Evolutionary conservation across 2,113 vertebrate genomes (phyloP), one percentile per base, ranked within the genome.

Genomic region (Aspiorhynchus laticeps): DNA sequence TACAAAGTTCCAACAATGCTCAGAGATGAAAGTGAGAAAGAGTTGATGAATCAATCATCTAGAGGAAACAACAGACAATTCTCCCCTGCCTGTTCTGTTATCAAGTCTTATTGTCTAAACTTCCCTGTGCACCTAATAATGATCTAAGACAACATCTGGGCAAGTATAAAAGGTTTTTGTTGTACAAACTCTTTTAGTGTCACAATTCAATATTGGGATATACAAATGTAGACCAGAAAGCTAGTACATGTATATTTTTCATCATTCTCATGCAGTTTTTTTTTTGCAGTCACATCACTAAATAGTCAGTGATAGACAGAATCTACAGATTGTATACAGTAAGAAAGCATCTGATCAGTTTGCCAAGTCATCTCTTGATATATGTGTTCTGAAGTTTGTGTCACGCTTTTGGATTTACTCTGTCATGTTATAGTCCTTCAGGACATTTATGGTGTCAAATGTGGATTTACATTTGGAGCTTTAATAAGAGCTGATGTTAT

Each of bases 391-490:
- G 71, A 75, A 43, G 21, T 61, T 65, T 80, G 53, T 61, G 51
- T 61, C 78, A 80, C 31, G 2, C 76, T 78, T 80, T 38, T 17
- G 17, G 24, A 46, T 65, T 67, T n/a, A 61, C 43, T 77, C 3
- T 1, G 14, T 10, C 9, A 1, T 59, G 5, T 24, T 59, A 26
- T n/a, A 61, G 24, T 67, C 15, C 41, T 71, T 24, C 10, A 71
- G 63, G 63, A 36, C 8, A 48, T 86, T 56, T 41, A 53, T 71
- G 7, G 33, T 67, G 43, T 67, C 76, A 21, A 24, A 59, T 78
- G 41, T 79, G 76, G 73, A 53, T 80, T 88, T 43, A 69, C 80
- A 56, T 65, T 31, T n/a, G 28, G 21, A 83, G 74, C 28, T 56
- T 28, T 67, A 17, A 82, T 86, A 48, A 51, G 61, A 75, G 31